phyloP scores from a whole-genome alignment of 64 coral and sea anemone genomes.

The Acropora yongei region DNA sequence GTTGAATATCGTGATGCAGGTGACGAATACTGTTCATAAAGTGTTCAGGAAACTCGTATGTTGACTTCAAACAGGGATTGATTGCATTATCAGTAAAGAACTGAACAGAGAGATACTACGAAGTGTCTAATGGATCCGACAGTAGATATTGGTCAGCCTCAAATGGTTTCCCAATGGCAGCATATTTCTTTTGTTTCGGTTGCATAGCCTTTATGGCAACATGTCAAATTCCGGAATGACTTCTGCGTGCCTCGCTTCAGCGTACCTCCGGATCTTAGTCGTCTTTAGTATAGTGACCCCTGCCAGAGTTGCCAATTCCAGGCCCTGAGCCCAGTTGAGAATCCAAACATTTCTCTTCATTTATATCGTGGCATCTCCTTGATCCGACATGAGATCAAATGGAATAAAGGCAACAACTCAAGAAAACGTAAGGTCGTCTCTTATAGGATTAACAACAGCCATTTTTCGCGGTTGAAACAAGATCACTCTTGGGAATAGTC shows the following conservation, averaged over 20 bases:
- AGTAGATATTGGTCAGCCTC: constrained; percentile 69
- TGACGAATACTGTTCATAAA: constrained; percentile 48
- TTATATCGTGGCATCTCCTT: constrained; percentile 78
- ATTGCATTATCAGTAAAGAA: constrained; percentile 91
- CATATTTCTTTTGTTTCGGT: constrained; percentile 64
- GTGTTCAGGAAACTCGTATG: constrained; percentile 91
- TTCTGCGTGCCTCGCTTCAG: constrained; percentile 71
- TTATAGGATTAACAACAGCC: too few relatives aligned
- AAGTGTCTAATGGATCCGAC: constrained; percentile 72
- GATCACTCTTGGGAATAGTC: too few relatives aligned
- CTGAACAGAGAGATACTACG: constrained; percentile 89
- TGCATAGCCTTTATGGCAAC: constrained; percentile 90
- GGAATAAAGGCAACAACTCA: too few relatives aligned
- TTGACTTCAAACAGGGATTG: constrained; percentile 87
- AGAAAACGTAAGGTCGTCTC: background rate
- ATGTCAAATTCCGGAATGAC: constrained; percentile 97
- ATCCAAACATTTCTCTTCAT: constrained; percentile 62
- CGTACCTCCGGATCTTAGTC: constrained; percentile 86
- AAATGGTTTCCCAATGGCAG: constrained; percentile 23
- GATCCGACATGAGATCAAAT: constrained; percentile 59
- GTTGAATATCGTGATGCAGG: constrained; percentile 79
- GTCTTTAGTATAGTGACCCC: constrained; percentile 56
- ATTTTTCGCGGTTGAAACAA: too few relatives aligned
- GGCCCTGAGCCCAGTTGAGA: constrained; percentile 94
- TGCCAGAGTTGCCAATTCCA: constrained; percentile 69